phyloP scores from a whole-genome alignment of 2,113 vertebrate genomes.

The Perccottus glenii region DNA sequence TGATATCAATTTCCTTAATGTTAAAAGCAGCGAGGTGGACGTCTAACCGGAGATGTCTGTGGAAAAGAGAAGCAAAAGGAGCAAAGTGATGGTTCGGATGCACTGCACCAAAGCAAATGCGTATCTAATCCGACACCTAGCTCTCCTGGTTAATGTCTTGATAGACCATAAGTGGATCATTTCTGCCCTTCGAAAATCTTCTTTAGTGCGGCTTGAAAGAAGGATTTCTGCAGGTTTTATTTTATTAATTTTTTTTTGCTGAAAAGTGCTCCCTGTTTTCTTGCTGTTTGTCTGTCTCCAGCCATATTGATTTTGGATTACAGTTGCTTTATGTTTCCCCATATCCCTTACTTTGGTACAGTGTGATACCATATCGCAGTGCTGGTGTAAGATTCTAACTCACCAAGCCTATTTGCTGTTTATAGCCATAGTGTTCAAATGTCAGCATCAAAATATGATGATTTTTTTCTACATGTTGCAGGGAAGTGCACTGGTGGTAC shows the following conservation, averaged over 20 bases:
- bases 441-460: slow-evolving; percentile 36
- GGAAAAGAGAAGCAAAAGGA: slow-evolving; percentile 25
- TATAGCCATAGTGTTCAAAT: slow-evolving; percentile 29
- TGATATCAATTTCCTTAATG: slow-evolving; percentile 92
- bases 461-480: slow-evolving; percentile 12
- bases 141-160: slow-evolving; percentile 79
- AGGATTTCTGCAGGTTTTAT: slow-evolving; percentile 17
- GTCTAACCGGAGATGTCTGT: slow-evolving; percentile 71
- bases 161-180: slow-evolving; percentile 69
- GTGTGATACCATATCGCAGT: slow-evolving; percentile 30
- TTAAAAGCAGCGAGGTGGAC: slow-evolving; percentile 81
- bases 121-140: slow-evolving; percentile 85
- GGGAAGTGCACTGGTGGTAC: background rate
- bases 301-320: slow-evolving; percentile 69
- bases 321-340: slow-evolving; percentile 57
- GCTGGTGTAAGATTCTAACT: slow-evolving; percentile 45
- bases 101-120: slow-evolving; percentile 74
- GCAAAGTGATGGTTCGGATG: slow-evolving; percentile 73
- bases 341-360: slow-evolving; percentile 37
- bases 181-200: slow-evolving; percentile 60
- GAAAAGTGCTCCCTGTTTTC: slow-evolving; percentile 41
- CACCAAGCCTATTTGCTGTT: slow-evolving; percentile 45
- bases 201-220: slow-evolving; percentile 37
- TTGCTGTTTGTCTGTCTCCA: slow-evolving; percentile 55
- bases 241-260: slow-evolving; percentile 33